Percentiles rank a stretch among this genome's conserved stretches.
phyloP scores from a whole-genome alignment of 2,113 vertebrate species.

The Myocastor coypus region DNA sequence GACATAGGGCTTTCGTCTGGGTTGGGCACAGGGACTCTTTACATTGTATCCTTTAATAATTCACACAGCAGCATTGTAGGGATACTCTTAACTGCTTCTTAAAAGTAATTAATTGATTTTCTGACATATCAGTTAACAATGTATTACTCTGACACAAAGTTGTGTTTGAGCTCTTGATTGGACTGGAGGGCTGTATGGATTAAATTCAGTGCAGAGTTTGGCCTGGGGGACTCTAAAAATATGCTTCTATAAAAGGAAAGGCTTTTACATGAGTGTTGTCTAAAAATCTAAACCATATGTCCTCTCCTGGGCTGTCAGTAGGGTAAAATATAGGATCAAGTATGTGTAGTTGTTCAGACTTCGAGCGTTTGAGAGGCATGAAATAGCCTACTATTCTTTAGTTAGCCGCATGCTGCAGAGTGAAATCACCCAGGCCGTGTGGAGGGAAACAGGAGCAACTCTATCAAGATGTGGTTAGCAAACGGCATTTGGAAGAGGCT shows the following conservation, averaged over 20 bases:
- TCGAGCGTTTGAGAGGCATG: constrained; percentile 60
- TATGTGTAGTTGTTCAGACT: constrained; percentile 63
- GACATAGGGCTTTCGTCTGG: constrained; percentile 74
- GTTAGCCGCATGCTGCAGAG: not conserved
- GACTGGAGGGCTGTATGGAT: constrained; percentile 78
- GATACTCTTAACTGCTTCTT: constrained; percentile 96
- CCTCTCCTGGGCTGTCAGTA: constrained; percentile 67
- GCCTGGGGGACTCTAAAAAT: constrained; percentile 82
- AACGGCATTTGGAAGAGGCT: not conserved
- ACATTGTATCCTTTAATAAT: constrained; percentile 94
- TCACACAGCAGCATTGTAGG: constrained; percentile 92
- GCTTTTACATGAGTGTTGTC: constrained; percentile 76
- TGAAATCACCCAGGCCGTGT: not conserved
- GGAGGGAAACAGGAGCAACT: not conserved
- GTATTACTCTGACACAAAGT: constrained; percentile 90
- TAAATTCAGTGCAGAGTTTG: constrained; percentile 74
- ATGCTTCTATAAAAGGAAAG: constrained; percentile 82
- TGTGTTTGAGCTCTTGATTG: constrained; percentile 81
- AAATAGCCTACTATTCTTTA: constrained; percentile 45
- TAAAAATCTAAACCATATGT: constrained; percentile 78
- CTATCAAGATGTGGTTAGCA: not conserved
- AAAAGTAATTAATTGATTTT: constrained; percentile 99
- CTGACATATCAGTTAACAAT: constrained; percentile 97
- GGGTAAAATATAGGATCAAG: constrained; percentile 64
- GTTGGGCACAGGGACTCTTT: constrained; percentile 74